These are phyloP conservation scores for Lophochroa leadbeateri DNA, from an alignment of 2,113 vertebrate genomes.

Conservation along the genomic window DNA sequence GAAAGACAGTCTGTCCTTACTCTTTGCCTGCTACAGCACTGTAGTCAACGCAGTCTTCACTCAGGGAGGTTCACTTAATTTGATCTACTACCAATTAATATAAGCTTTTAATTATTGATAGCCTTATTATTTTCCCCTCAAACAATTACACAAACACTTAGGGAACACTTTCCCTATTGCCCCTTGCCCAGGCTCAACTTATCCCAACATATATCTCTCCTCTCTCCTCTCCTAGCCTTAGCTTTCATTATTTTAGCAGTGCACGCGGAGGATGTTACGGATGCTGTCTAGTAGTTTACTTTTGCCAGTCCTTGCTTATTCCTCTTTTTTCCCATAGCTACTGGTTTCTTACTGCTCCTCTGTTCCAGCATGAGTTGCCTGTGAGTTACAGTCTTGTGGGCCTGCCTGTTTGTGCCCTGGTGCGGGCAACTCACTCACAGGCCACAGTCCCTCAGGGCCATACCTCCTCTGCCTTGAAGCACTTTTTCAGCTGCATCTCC, in stretches of 20 bases:
- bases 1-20: not conserved
- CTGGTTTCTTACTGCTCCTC: not conserved
- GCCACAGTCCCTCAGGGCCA: not conserved
- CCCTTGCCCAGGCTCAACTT: not conserved
- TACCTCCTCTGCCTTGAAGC: not conserved
- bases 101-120: not conserved
- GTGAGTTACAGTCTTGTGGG: accelerated
- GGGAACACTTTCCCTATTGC: not conserved
- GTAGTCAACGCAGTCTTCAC: not conserved
- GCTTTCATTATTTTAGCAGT: not conserved
- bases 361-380: not conserved
- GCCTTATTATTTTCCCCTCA: not conserved
- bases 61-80: not conserved
- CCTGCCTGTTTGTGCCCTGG: accelerated
- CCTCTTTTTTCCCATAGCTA: not conserved
- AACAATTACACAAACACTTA: not conserved
- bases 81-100: not conserved
- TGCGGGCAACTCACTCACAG: not conserved
- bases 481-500: not conserved
- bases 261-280: not conserved
- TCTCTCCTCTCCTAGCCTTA: not conserved
- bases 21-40: not conserved
- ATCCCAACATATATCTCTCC: not conserved
- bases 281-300: not conserved
- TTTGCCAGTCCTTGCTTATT: not conserved